A percentile compares a stretch with the other conserved stretches of the same genome.
Evolutionary conservation across 2,888 invertebrate genomes (phyloP).

Genomic region (Syritta pipiens): DNA sequence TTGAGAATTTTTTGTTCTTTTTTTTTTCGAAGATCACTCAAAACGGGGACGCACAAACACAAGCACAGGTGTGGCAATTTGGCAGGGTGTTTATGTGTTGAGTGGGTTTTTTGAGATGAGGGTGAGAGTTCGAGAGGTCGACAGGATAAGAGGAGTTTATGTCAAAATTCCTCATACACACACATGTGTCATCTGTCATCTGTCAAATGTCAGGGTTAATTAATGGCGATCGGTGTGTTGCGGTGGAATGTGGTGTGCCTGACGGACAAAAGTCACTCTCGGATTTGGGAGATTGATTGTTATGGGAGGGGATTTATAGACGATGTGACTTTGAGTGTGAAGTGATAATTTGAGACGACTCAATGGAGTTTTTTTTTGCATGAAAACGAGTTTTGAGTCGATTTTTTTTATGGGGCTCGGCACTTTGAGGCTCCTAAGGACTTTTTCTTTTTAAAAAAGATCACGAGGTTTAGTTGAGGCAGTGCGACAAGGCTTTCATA

Average conservation of each 20-base stretch:
- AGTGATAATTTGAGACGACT: too few species aligned
- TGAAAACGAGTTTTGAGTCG: too few species aligned
- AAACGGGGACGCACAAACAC: slow-evolving; percentile 25
- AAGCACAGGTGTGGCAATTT: slow-evolving; percentile 27
- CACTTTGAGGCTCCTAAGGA: too few species aligned
- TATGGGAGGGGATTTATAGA: background rate
- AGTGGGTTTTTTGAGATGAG: background rate
- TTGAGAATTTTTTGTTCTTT: background rate
- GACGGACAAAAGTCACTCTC: slow-evolving; percentile 22
- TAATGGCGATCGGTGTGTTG: slow-evolving; percentile 1
- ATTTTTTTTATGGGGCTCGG: too few species aligned
- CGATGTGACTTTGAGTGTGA: too few species aligned
- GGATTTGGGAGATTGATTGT: background rate
- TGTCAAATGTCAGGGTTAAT: slow-evolving; percentile 28
- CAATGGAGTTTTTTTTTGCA: too few species aligned
- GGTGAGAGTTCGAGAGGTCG: slow-evolving; percentile 6
- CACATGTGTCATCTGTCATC: slow-evolving; percentile 12
- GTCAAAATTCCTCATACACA: background rate
- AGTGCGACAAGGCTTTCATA: too few species aligned
- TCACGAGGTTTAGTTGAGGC: too few species aligned
- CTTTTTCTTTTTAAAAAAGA: too few species aligned
- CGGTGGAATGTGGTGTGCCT: background rate
- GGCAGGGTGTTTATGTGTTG: background rate
- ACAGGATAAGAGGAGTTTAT: background rate
- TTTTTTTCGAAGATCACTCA: slow-evolving; percentile 17